Base-by-base conservation (phyloP, 1,140 invertebrate species). In the Trichonephila clavata region DNA sequence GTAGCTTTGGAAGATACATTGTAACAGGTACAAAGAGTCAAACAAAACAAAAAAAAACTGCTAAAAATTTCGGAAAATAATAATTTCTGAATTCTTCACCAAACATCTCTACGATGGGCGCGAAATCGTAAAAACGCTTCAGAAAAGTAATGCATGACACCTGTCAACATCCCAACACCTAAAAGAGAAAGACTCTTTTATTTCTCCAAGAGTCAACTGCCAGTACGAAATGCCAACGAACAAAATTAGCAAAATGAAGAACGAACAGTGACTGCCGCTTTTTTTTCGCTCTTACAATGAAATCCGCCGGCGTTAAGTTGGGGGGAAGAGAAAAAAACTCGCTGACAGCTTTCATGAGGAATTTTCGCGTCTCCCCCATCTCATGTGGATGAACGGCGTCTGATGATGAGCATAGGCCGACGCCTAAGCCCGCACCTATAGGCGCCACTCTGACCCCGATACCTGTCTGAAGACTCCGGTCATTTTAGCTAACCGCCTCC, bases 391-490 rank as follows among this genome's bases (percentile, higher is more conserved):
- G 39, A 21, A 57, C 84, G 27, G n/a, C 57, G 57, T 60, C 21
- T 88, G 88, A 80, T 80, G 88, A 80, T 80, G 71, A 59, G 50
- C 68, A 27, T 80, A 59, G 88, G 68, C 71, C 88, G 88, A 90
- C 88, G 88, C 88, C 88, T 90, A 61, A 61, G 27, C 63, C 86
- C 86, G 88, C 88, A 60, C 88, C 88, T 80, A 90, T 90, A 90
- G 88, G 68, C 88, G 88, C 88, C 88, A 80, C 88, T 80, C 18
- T 90, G 88, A 90, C 88, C 88, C 63, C 71, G 43, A 60, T 88
- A 68, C 32, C 86, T 86, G 84, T 86, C 84, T 88, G 86, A 50
- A 50, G 59, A 32, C 59, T 60, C 39, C 86, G 86, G 63, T 88
- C 86, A 63, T 86, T 86, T 86, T 59, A 39, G 18, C 24, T n/a